A percentile compares a stretch with the other conserved stretches of the same genome.
phyloP scores from a whole-genome alignment of 2,888 invertebrate genomes.

The Tenthredo amoena region DNA sequence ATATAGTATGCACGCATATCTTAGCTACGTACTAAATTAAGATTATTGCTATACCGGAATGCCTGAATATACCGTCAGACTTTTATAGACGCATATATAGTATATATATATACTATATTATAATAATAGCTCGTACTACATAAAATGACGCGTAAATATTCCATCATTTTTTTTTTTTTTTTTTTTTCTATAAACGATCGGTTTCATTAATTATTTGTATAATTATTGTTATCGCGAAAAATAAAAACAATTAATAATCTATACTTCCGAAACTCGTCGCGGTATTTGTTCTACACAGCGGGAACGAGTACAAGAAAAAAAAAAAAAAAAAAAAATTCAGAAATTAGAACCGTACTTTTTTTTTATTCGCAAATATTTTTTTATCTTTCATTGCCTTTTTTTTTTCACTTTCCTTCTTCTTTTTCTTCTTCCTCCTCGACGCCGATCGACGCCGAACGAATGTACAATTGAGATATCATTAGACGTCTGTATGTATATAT shows the following conservation, averaged over 20 bases:
- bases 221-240: background rate
- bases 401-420: background rate
- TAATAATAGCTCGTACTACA: background rate
- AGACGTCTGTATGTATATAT: background rate
- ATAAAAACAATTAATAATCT: no score
- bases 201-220: background rate
- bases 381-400: background rate
- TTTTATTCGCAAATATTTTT: background rate
- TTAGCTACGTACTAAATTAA: conserved; percentile 40
- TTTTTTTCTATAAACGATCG: background rate
- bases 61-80: background rate
- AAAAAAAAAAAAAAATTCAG: background rate
- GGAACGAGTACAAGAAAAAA: background rate
- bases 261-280: background rate
- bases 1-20: background rate
- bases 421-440: background rate
- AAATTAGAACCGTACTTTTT: background rate
- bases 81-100: background rate
- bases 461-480: background rate
- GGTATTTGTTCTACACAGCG: no score
- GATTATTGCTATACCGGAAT: conserved; percentile 27
- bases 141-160: background rate
- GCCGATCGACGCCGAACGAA: background rate
- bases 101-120: background rate
- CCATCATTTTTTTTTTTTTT: background rate